Evolutionary conservation across 2,797 vertebrate species (phyloP), one percentile per base, ranked within the genome.

Genomic region (Acipenser transmontanus): DNA sequence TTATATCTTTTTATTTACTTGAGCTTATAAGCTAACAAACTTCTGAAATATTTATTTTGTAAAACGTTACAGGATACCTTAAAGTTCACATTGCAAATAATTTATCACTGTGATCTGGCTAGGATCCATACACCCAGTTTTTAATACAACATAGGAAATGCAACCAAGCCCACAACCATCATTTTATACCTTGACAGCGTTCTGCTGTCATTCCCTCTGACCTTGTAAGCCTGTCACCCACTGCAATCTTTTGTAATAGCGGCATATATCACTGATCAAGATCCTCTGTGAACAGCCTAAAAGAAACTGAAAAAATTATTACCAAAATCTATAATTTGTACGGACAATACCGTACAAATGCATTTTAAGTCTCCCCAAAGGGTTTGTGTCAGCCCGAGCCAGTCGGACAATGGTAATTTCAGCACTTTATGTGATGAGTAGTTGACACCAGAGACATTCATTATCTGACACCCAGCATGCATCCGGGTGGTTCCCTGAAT

Each of bases 251-350:
- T 50, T 48, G 71, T 71, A 82, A 75, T 70, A 63, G 74, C 74
- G 72, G 67, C 65, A 69, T 82, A 81, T 81, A 63, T 84, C 75
- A 78, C 62, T 5, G 66, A 59, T 70, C 71, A 64, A 34, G 12
- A 60, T 49, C 50, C 62, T 72, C 14, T 13, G 47, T 56, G 73
- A 67, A 75, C 70, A 63, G 68, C 78, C 72, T 72, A 69, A 75
- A 71, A 84, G 79, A 71, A 76, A 79, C 75, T 49, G 56, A 71
- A 78, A 17, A 83, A 86, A 80, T 84, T 77, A 88, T 85, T 68
- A 73, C 78, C 78, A 72, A 74, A 76, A 84, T 84, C 81, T 80
- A 85, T 88, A 79, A 79, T 80, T 81, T 75, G 75, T 57, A 61
- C 59, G 65, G 72, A 73, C 79, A 71, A 78, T 73, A 57, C 69